Conservation (phyloP, 2,888 invertebrate genomes). For the Sphaerophoria taeniata region DNA sequence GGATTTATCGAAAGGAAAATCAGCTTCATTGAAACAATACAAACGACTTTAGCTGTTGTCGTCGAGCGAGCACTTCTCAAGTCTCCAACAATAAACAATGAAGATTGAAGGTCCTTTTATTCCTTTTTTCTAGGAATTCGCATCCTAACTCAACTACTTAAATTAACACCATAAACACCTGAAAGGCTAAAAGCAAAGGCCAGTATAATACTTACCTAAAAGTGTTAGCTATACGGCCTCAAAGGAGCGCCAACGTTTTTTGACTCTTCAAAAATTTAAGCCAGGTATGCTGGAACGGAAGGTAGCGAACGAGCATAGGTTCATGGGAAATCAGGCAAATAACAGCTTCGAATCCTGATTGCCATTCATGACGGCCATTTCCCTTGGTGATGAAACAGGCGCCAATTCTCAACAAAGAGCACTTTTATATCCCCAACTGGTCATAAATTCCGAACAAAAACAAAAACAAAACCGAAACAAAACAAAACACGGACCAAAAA, state of each 20-base stretch:
- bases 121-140: neutral
- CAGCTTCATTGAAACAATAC: slow-evolving; percentile 50
- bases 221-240: neutral
- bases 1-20: slow-evolving; percentile 38
- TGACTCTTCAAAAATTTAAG: slow-evolving; percentile 25
- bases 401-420: slow-evolving; percentile 45
- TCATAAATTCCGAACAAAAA: slow-evolving; percentile 50
- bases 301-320: slow-evolving; percentile 13
- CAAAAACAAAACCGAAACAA: neutral
- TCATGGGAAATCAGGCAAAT: slow-evolving; percentile 52
- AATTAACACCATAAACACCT: slow-evolving; percentile 57
- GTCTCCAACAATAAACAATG: slow-evolving; percentile 17
- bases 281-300: too few species aligned
- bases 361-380: slow-evolving; percentile 51
- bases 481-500: slow-evolving; percentile 7
- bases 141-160: slow-evolving; percentile 35
- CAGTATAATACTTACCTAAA: neutral
- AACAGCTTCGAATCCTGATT: slow-evolving; percentile 43
- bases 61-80: neutral
- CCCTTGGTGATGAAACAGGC: slow-evolving; percentile 34
- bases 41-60: slow-evolving; percentile 15
- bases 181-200: neutral
- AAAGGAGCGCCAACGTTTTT: slow-evolving; percentile 21
- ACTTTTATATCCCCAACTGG: slow-evolving; percentile 47
- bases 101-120: slow-evolving; percentile 18